phyloP scores from a whole-genome alignment of 2,888 invertebrate genomes.

The Lepidocyrtinus sp. region DNA sequence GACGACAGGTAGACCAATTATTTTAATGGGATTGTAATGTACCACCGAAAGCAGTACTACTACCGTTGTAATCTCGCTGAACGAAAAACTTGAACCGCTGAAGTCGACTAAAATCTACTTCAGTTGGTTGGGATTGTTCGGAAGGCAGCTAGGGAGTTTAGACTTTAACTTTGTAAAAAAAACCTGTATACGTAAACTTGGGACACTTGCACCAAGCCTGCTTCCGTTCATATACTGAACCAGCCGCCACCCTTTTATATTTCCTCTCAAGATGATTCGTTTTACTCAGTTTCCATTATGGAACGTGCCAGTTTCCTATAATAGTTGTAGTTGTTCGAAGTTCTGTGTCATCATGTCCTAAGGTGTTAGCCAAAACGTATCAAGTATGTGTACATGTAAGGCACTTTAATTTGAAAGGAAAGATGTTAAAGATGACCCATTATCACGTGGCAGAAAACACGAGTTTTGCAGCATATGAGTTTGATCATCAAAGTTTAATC shows the following conservation, averaged over 20 bases:
- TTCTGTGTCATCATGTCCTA: background rate
- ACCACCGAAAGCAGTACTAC: slow-evolving; percentile 58
- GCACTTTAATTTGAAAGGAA: background rate
- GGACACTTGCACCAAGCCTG: too few species aligned
- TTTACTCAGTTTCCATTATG: background rate
- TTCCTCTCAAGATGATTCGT: too few species aligned
- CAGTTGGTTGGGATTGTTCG: background rate
- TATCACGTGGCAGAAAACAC: background rate
- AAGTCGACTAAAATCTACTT: background rate
- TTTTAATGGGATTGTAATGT: slow-evolving; percentile 66
- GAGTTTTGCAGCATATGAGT: too few species aligned
- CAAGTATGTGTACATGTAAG: too few species aligned
- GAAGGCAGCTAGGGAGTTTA: background rate
- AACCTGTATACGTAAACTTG: background rate
- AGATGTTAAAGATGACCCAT: background rate
- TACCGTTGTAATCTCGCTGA: too few species aligned
- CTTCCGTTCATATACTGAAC: too few species aligned
- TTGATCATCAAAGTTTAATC: too few species aligned
- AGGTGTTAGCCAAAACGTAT: background rate
- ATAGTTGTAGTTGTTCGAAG: background rate
- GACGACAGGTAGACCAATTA: slow-evolving; percentile 66
- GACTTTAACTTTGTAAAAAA: background rate
- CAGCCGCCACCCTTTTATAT: too few species aligned
- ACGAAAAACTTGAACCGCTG: background rate
- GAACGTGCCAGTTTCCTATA: background rate